These are phyloP conservation scores for Sylvia borin DNA, from an alignment of 2,797 vertebrate species.

Conservation along the genomic window DNA sequence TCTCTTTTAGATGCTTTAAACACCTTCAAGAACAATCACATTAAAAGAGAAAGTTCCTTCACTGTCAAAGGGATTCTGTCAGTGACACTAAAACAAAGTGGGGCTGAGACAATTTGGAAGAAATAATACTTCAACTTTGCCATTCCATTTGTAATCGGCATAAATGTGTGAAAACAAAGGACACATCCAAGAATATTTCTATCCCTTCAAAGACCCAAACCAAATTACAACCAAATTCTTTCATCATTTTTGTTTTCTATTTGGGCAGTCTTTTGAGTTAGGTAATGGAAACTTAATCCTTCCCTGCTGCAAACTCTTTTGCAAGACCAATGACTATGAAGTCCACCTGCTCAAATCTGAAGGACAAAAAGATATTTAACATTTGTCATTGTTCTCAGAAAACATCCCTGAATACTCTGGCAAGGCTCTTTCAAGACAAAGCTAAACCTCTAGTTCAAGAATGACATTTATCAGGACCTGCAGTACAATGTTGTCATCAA, in stretches of 20 bases:
- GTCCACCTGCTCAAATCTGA: constrained; percentile 15
- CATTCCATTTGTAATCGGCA: neutral
- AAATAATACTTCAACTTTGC: neutral
- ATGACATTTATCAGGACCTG: neutral
- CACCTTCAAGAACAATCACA: constrained; percentile 8
- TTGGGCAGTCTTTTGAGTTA: constrained; percentile 63
- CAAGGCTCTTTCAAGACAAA: neutral
- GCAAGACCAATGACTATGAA: neutral
- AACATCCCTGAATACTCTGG: neutral
- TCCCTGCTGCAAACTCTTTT: constrained; percentile 46
- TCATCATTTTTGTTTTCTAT: constrained; percentile 20
- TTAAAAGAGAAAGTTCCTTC: neutral
- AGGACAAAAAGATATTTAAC: neutral
- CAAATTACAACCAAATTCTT: constrained; percentile 37
- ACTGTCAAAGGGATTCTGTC: neutral
- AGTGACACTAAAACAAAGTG: neutral
- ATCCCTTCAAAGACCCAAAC: constrained; percentile 42
- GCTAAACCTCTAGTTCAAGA: neutral
- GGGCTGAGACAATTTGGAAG: neutral
- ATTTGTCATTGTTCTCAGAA: neutral
- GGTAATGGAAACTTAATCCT: constrained; percentile 68
- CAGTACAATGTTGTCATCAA: neutral
- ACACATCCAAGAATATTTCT: constrained; percentile 53
- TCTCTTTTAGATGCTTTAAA: neutral
- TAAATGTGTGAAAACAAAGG: constrained; percentile 54